Conservation (phyloP, 23 tunicate species). For the Oikopleura dioica region DNA sequence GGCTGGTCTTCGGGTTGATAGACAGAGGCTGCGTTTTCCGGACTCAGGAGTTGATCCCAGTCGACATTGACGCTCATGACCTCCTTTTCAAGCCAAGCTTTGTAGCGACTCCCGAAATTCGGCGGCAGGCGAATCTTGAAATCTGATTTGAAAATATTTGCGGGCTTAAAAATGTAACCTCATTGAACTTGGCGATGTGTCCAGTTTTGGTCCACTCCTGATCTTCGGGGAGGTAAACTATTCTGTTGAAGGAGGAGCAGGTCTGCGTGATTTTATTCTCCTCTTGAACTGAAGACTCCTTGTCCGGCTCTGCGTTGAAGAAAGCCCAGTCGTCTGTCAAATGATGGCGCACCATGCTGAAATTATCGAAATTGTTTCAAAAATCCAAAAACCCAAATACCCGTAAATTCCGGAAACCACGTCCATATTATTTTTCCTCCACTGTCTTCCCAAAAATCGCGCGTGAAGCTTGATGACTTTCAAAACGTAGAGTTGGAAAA, state of each 20-base stretch:
- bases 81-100: constrained; percentile 81
- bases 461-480: constrained; percentile 84
- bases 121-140: constrained; percentile 36
- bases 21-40: no score
- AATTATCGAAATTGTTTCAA: not conserved
- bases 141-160: not conserved
- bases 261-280: not conserved
- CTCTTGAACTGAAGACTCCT: not conserved
- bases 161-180: not conserved
- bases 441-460: constrained; percentile 63
- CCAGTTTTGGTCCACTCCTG: not conserved
- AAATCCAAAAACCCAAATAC: constrained; percentile 15
- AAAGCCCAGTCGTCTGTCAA: constrained; percentile 95
- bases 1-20: no score
- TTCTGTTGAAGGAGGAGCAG: not conserved
- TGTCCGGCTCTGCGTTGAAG: constrained; percentile 40
- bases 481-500: constrained; percentile 74
- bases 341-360: constrained; percentile 34
- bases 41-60: constrained; percentile 38
- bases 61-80: constrained; percentile 44
- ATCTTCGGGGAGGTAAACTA: not conserved
- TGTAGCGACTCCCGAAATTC: constrained; percentile 44
- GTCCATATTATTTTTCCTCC: constrained; percentile 90
- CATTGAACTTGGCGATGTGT: not conserved
- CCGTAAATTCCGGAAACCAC: constrained; percentile 79